These are phyloP conservation scores for Nyctibius bracteatus DNA, from an alignment of 2,113 vertebrate species.

Conservation along the genomic window DNA sequence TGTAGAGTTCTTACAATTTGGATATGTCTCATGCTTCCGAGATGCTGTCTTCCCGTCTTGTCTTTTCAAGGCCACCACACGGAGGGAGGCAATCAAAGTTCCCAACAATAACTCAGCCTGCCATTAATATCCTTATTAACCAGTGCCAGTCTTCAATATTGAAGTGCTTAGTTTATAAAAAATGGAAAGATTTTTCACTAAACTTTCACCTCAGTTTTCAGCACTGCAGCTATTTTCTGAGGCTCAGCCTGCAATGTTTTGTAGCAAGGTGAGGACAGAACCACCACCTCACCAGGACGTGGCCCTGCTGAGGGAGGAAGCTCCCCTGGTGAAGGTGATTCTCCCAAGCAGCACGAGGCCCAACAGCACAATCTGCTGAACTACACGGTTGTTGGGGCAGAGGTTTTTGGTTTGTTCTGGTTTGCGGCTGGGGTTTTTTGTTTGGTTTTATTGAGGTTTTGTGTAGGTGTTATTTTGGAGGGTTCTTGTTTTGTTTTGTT, in stretches of 20 bases:
- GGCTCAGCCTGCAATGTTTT: neutral
- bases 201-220: neutral
- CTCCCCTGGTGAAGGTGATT: neutral
- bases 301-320: neutral
- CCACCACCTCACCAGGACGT: neutral
- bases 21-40: neutral
- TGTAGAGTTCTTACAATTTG: neutral
- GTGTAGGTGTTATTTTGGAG: neutral
- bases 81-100: neutral
- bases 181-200: neutral
- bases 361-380: neutral
- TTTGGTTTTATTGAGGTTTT: neutral
- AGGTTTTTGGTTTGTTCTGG: neutral
- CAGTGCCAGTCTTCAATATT: neutral
- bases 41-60: too few relatives aligned
- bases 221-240: neutral
- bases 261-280: neutral
- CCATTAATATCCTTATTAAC: neutral
- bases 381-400: too few relatives aligned
- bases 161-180: neutral
- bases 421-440: rapidly evolving
- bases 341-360: rapidly evolving
- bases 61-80: neutral
- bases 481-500: neutral
- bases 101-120: neutral